phyloP scores from a whole-genome alignment of 1,140 invertebrate genomes.

The Macrocentrus cingulum region DNA sequence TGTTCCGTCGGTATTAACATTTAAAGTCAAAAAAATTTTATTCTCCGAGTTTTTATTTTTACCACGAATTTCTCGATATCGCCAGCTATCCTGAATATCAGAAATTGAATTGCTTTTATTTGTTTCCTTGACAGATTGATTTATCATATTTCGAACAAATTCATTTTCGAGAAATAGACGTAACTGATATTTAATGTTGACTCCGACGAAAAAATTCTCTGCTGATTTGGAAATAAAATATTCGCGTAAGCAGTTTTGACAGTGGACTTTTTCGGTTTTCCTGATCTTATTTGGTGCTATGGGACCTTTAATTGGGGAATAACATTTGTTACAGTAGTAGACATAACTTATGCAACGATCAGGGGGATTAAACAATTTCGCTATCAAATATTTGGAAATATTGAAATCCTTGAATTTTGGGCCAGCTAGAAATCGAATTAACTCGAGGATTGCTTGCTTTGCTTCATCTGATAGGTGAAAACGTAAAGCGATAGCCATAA shows the following conservation, averaged over 20 bases:
- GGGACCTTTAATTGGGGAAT: not conserved
- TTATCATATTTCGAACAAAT: constrained; percentile 8
- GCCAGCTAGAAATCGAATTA: constrained; percentile 7
- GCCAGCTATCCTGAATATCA: not conserved
- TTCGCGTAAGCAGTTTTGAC: not conserved
- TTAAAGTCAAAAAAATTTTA: constrained; percentile 19
- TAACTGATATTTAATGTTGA: constrained; percentile 31
- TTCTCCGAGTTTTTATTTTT: not conserved
- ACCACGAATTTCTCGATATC: constrained; percentile 3
- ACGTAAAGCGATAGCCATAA: too few relatives aligned
- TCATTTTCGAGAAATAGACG: constrained; percentile 15
- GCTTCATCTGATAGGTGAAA: not conserved
- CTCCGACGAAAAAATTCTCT: constrained; percentile 22
- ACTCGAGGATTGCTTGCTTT: constrained; percentile 5
- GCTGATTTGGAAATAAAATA: not conserved
- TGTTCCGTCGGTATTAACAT: constrained; percentile 32
- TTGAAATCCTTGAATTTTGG: constrained; percentile 1
- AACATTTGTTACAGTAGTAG: constrained; percentile 16
- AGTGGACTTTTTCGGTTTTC: too few relatives aligned
- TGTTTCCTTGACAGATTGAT: not conserved
- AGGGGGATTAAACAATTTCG: constrained; percentile 14
- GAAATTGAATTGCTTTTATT: not conserved
- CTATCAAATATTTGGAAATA: constrained; percentile 3
- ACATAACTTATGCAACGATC: constrained; percentile 2
- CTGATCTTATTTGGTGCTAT: not conserved